phyloP scores from a whole-genome alignment of 2,113 vertebrate genomes.

The Zootoca vivipara region DNA sequence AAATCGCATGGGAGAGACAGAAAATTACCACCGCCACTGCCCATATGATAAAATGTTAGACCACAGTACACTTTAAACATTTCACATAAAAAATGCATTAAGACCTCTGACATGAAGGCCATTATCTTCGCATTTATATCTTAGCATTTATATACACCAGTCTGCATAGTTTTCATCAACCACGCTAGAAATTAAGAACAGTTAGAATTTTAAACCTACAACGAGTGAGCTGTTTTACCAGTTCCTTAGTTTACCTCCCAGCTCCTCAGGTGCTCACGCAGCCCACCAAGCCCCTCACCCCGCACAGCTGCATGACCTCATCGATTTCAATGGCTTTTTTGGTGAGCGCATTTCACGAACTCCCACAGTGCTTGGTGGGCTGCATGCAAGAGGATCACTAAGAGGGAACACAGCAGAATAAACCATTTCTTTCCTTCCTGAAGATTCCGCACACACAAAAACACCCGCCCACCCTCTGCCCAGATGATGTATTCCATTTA shows the following conservation, averaged over 20 bases:
- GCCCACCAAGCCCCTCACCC: not conserved
- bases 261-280: not conserved
- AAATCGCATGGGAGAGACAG: not conserved
- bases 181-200: conserved; percentile 16
- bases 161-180: not conserved
- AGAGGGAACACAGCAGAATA: not conserved
- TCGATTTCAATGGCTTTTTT: not conserved
- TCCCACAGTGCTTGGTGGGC: not conserved
- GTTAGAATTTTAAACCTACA: not conserved
- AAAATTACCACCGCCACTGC: not conserved
- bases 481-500: not conserved
- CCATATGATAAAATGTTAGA: conserved; percentile 1
- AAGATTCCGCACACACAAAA: not conserved
- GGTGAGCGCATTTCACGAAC: not conserved
- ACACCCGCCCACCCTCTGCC: not conserved
- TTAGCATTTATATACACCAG: conserved; percentile 17
- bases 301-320: not conserved
- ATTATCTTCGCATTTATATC: too few relatives aligned
- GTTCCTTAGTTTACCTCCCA: not conserved
- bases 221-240: not conserved
- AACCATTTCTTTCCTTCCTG: not conserved
- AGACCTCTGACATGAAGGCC: not conserved
- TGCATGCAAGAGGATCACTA: not conserved
- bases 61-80: not conserved
- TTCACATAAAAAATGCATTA: conserved; percentile 9